Conservation (phyloP, 92 coral and sea anemone species). For the Siderastrea radians region DNA sequence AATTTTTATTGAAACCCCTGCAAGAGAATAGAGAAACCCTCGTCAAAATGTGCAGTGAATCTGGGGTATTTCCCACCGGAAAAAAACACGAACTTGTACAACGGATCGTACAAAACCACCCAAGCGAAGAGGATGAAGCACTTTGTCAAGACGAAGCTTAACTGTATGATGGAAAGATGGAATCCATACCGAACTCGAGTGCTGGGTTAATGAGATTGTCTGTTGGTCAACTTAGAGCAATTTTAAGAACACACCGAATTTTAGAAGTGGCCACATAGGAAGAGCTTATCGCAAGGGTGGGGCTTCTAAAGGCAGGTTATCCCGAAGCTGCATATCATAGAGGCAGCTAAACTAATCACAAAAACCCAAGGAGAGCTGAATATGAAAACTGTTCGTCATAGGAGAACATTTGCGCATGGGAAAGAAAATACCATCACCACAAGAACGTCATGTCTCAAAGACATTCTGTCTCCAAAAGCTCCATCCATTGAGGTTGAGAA, state of each 20-base stretch:
- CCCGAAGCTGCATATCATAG: constrained; percentile 59
- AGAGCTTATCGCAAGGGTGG: constrained; percentile 64
- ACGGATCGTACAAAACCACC: constrained; percentile 44
- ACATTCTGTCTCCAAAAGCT: constrained; percentile 36
- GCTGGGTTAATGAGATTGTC: constrained; percentile 66
- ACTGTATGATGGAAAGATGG: constrained; percentile 52
- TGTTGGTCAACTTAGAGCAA: constrained; percentile 63
- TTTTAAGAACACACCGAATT: constrained; percentile 54
- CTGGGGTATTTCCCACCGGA: constrained; percentile 55
- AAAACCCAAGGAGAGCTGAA: constrained; percentile 16
- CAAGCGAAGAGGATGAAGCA: background rate
- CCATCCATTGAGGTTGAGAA: constrained; percentile 33
- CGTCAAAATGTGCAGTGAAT: constrained; percentile 47
- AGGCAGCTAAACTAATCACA: constrained; percentile 38
- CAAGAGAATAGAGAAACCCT: constrained; percentile 56
- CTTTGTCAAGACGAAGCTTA: constrained; percentile 28
- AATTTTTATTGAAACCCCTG: too few relatives aligned
- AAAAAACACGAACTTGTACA: constrained; percentile 73
- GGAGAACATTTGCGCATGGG: constrained; percentile 51
- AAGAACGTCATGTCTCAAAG: constrained; percentile 51
- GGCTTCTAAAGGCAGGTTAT: constrained; percentile 46
- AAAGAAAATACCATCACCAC: constrained; percentile 51
- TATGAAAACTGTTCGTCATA: constrained; percentile 18
- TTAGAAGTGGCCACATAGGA: constrained; percentile 68
- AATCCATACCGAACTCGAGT: constrained; percentile 59